Conservation (phyloP, 2,888 invertebrate genomes). For the Thecophora atra region DNA sequence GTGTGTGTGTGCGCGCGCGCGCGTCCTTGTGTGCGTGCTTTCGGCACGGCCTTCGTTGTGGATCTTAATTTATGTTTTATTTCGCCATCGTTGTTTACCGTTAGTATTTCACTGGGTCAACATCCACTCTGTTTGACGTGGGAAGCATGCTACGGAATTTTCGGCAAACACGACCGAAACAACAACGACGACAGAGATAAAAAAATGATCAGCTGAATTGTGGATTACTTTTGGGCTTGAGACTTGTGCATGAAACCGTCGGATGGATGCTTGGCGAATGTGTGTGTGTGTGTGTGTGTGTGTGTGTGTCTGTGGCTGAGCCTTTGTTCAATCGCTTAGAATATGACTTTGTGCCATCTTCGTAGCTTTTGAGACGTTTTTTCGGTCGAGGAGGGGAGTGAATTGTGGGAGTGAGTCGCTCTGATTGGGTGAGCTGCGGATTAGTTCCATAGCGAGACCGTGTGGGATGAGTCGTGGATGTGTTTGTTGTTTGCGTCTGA, state of each 20-base stretch:
- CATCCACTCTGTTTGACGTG: constrained; percentile 49
- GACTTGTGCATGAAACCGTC: no score
- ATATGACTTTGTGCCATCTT: background rate
- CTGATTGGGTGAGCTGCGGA: background rate
- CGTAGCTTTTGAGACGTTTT: background rate
- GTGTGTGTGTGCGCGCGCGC: constrained; percentile 19
- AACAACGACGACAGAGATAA: background rate
- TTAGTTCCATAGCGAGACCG: background rate
- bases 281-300: background rate
- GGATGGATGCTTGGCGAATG: background rate
- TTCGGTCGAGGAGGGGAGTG: background rate
- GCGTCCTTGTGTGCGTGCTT: background rate
- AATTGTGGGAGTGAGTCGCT: no score
- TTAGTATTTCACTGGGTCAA: constrained; percentile 61
- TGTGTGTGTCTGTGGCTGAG: background rate
- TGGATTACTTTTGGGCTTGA: constrained; percentile 14
- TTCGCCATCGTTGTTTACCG: constrained; percentile 26
- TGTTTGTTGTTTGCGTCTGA: constrained; percentile 23
- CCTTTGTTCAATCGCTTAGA: constrained; percentile 13
- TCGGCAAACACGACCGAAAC: no score
- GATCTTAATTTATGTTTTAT: constrained; percentile 30
- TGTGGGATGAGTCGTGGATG: constrained; percentile 18
- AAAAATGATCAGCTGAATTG: constrained; percentile 10
- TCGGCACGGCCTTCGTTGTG: constrained; percentile 23
- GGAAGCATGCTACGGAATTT: background rate